These are phyloP conservation scores for Malacosoma neustria DNA, from an alignment of 2,888 invertebrate genomes.

Conservation along the genomic window DNA sequence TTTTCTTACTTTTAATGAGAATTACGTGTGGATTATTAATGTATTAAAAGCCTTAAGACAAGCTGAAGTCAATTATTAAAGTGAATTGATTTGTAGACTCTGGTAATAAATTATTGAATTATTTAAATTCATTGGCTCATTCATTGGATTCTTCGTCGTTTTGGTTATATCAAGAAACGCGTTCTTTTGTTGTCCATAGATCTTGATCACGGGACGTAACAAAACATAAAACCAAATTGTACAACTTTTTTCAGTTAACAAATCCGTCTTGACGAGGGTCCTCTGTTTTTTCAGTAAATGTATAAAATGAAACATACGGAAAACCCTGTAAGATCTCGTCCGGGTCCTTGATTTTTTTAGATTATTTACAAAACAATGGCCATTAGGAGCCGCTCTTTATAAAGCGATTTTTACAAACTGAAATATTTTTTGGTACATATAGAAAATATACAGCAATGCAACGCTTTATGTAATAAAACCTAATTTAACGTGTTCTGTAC, in stretches of 20 bases:
- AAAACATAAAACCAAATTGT: constrained; percentile 64
- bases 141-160: too few species aligned
- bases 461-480: too few species aligned
- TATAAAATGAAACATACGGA: constrained; percentile 55
- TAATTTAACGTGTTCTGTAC: too few species aligned
- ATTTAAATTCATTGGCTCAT: too few species aligned
- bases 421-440: neutral
- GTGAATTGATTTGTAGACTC: too few species aligned
- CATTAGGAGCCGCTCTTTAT: neutral
- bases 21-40: too few species aligned
- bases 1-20: too few species aligned
- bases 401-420: neutral
- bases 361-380: constrained; percentile 30
- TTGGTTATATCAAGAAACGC: neutral
- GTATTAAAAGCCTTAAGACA: too few species aligned
- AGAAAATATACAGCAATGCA: neutral
- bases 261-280: constrained; percentile 69
- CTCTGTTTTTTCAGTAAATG: constrained; percentile 47
- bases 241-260: constrained; percentile 64
- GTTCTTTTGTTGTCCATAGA: constrained; percentile 16
- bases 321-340: constrained; percentile 57
- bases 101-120: too few species aligned
- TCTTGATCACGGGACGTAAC: constrained; percentile 61
- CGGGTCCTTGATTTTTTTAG: constrained; percentile 41
- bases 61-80: too few species aligned